phyloP scores from a whole-genome alignment of 2,888 invertebrate species.

The Pammene fasciana region DNA sequence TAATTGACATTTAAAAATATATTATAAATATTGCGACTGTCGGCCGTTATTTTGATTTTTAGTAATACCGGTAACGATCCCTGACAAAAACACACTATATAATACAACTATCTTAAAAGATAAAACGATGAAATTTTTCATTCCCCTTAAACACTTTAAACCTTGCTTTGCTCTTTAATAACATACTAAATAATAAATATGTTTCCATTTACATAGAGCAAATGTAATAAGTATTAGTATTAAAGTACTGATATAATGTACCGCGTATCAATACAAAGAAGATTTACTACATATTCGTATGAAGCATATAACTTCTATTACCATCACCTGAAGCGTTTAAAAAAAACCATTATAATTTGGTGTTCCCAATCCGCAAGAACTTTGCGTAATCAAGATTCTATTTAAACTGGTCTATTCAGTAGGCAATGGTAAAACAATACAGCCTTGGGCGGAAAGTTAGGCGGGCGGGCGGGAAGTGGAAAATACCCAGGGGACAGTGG shows the following conservation, averaged over 20 bases:
- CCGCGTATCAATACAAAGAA: conserved; percentile 26
- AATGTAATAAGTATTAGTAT: too few species aligned
- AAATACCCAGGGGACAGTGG: conserved; percentile 29
- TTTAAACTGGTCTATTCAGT: not conserved
- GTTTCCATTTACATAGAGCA: too few species aligned
- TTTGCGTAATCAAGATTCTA: not conserved
- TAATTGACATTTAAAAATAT: too few species aligned
- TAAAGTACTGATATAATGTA: conserved; percentile 1
- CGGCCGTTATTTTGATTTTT: too few species aligned
- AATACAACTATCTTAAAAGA: too few species aligned
- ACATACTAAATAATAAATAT: too few species aligned
- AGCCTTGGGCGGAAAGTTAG: conserved; percentile 20
- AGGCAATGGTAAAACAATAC: not conserved
- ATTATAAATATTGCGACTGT: too few species aligned
- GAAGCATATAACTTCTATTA: conserved; percentile 14
- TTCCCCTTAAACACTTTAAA: too few species aligned
- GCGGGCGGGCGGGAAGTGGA: conserved; percentile 15
- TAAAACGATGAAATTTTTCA: too few species aligned
- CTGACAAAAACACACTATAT: too few species aligned
- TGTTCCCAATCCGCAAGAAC: not conserved
- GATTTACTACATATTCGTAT: conserved; percentile 25
- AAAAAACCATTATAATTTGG: not conserved
- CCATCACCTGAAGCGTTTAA: not conserved
- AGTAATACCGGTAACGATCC: too few species aligned
- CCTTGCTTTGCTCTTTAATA: too few species aligned